Evolutionary conservation across 2,888 invertebrate genomes (phyloP), one percentile per base, ranked within the genome.

Genomic region (Pogonocherus hispidulus): DNA sequence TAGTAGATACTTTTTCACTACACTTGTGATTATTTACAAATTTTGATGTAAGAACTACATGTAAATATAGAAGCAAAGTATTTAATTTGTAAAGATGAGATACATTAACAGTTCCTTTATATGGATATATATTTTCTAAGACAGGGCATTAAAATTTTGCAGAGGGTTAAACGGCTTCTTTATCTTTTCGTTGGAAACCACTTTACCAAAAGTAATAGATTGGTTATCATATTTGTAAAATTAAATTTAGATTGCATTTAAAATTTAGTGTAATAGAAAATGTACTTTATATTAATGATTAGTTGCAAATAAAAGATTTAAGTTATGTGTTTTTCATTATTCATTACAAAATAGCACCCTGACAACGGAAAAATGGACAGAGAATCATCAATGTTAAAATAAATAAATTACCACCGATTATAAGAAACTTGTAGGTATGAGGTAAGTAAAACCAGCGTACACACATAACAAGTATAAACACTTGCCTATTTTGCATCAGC

Each of bases 1-100:
- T 14, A 19, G 57, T 57, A 63, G 67, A 67, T 52, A 68, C 41
- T 65, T 64, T 68, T 68, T 46, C 69, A 67, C 63, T 67, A 69
- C 66, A 67, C 49, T 67, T 65, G 64, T 65, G 59, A 66, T 71
- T 69, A 71, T 72, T 76, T 76, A 72, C 73, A 74, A 72, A 71
- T 72, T 75, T 75, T 71, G 73, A 75, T 72, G 73, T 76, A 67
- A 62, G 32, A 62, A n/a, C 46, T 60, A 54, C 63, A 64, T 66
- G 37, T 62, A 56, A 68, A 68, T 74, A 70, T 66, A 73, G 69
- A 73, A 65, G 41, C 22, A 65, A 59, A 59, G 66, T 71, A 69
- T 73, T 71, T 71, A 66, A 71, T 71, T 71, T 66, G 64, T 71
- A 71, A 71, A 66, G 52, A 73, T 57, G 56, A 57, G 27, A 19